Evolutionary conservation across 35 echinoderm and acorn worm species (phyloP), one percentile per base, ranked within the genome.

Genomic region (Eucidaris tribuloides): DNA sequence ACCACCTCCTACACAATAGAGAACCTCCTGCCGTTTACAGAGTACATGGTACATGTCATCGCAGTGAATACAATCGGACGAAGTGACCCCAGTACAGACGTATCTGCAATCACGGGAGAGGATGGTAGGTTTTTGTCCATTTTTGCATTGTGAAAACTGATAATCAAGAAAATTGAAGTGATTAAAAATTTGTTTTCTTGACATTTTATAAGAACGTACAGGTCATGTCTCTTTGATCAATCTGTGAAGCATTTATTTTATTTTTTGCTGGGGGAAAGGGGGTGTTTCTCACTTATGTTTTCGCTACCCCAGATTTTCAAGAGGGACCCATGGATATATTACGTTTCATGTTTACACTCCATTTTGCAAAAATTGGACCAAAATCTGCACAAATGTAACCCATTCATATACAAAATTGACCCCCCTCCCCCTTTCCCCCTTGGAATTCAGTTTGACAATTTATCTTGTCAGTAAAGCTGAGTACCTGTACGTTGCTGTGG

Each of bases 1-100:
- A 42, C 29, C 1, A 89, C 64, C 14, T 58, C 77, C 13, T 93
- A 90, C 80, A 99, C 83, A 17, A 89, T 99, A 9, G 77, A 90
- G 24, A 79, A 62, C 23, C 79, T 99, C 38, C 40, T 90, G 36
- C 87, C 96, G 7, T 99, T 79, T 80, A 90, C 96, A 34, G 68
- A 86, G 46, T 99, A 99, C 50, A 37, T 62, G 5, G 85, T 99
- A 5, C 79, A 54, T 39, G 71, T 99, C 22, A 46, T 79, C n/a
- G 96, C 91, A 29, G 91, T 93, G 1, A 99, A 99, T 77, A 81
- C 64, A 20, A 99, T 99, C 24, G 96, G 96, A 19, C 71, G 80
- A 20, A 91, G 96, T 71, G 78, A 90, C 32, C 46, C 90, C 3
- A 99, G 96, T 76, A 34, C 19, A 5, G 83, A 82, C 22, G 76